phyloP scores from a whole-genome alignment of 64 coral and sea anemone species.

The Stichodactyla helianthus region DNA sequence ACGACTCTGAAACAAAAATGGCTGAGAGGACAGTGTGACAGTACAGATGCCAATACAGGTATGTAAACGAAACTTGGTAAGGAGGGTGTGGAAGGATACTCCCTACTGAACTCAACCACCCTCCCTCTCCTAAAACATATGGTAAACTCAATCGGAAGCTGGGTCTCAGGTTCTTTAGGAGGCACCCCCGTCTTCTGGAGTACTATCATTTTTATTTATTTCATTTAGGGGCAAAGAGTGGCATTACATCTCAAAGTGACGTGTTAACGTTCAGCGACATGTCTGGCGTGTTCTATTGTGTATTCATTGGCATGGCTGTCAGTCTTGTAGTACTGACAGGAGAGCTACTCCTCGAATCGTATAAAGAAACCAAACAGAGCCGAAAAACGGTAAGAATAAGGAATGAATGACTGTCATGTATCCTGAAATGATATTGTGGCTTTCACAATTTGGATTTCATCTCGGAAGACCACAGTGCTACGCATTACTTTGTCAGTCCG shows the following conservation, averaged over 20 bases:
- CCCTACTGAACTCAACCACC: too few relatives aligned
- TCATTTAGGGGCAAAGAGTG: conserved; percentile 11
- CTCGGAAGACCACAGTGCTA: background rate
- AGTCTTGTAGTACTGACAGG: conserved; percentile 40
- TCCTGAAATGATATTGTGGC: background rate
- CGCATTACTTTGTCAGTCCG: too few relatives aligned
- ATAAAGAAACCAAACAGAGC: conserved; percentile 37
- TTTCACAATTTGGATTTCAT: background rate
- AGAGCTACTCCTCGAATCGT: conserved; percentile 34
- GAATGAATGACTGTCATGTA: background rate
- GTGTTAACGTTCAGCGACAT: conserved; percentile 63
- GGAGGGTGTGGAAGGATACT: too few relatives aligned
- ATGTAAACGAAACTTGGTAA: background rate
- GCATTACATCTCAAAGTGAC: conserved; percentile 39
- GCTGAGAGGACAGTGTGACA: conserved; percentile 40
- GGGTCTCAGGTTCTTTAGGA: background rate
- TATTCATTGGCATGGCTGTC: conserved; percentile 39
- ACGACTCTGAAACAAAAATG: conserved; percentile 59
- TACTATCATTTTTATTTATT: background rate
- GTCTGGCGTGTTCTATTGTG: conserved; percentile 69
- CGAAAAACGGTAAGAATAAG: conserved; percentile 17
- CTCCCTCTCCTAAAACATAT: too few relatives aligned
- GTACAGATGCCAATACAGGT: conserved; percentile 1
- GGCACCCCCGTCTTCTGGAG: background rate
- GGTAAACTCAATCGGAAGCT: background rate